Evolutionary conservation across 2,113 vertebrate genomes (phyloP), one percentile per base, ranked within the genome.

Genomic region (Lepus europaeus): DNA sequence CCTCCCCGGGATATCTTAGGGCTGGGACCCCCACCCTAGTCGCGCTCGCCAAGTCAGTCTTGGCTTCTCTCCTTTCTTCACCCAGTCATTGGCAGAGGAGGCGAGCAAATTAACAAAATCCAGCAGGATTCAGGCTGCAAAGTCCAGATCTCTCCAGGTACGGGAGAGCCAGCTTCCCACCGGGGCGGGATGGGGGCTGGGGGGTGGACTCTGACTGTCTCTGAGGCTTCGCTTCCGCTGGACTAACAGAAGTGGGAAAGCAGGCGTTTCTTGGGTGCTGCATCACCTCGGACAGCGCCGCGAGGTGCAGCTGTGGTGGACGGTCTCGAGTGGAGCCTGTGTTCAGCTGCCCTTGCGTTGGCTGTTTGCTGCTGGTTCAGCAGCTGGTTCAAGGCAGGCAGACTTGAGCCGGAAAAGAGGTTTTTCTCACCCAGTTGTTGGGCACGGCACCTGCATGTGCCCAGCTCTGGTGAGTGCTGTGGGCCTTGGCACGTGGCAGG

Each of bases 91-190:
- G 99, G 99, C 82, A 98, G 99, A 77, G 99, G 99, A 10, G 99
- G 99, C 2, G 99, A 99, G 92, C 99, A 99, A 96, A 99, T 99
- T 66, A 99, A 99, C 96, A 99, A 99, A 98, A 99, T 99, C 96
- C 99, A 99, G 95, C 99, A 99, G 93, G 99, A 99, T 9, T 99
- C 99, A 1, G 99, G 99, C 53, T 99, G 99, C 98, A 99, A 99
- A 97, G 99, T 99, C 90, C 99, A 99, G 98, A 99, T 99, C 77
- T 99, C 99, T 2, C 99, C 99, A 97, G 99, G 99, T 99, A 97
- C 77, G 98, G 31, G 83, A 83, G n/a, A 13, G 1, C 56, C 19
- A 16, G 2, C 29, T 66, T 90, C 8, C 5, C 10, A 12, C 29
- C 19, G 17, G 27, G 16, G 20, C 0, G 6, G 27, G 49, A 1